These are phyloP conservation scores for Camponotus fellah DNA, from an alignment of 2,888 invertebrate genomes.

Conservation along the genomic window DNA sequence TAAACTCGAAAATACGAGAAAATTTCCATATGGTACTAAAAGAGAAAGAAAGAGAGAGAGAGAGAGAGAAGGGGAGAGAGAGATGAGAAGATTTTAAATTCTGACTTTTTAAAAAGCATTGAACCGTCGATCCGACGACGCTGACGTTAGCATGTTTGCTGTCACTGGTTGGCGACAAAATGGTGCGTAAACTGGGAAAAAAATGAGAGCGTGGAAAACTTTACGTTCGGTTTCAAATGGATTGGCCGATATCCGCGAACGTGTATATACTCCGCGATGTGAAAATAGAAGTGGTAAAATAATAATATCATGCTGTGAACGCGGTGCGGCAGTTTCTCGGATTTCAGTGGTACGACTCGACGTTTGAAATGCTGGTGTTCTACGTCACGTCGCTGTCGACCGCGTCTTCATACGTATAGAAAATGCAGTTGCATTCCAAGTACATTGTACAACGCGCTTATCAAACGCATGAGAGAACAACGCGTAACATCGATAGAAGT, in stretches of 20 bases:
- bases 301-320: constrained; percentile 24
- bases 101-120: constrained; percentile 31
- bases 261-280: background rate
- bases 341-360: constrained; percentile 23
- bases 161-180: constrained; percentile 11
- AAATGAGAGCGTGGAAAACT: constrained; percentile 30
- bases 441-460: background rate
- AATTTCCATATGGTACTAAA: background rate
- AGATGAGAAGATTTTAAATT: background rate
- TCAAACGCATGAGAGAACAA: background rate
- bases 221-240: constrained; percentile 44
- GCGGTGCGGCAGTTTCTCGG: background rate
- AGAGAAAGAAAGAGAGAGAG: background rate
- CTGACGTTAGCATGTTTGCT: background rate
- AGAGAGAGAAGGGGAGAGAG: background rate
- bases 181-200: constrained; percentile 1
- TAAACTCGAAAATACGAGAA: background rate
- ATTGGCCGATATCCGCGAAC: background rate
- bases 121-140: background rate
- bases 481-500: background rate
- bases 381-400: constrained; percentile 26
- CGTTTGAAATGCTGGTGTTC: constrained; percentile 14
- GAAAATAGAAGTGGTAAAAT: constrained; percentile 33
- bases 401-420: constrained; percentile 2
- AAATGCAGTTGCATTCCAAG: constrained; percentile 19